phyloP scores from a whole-genome alignment of 2,797 vertebrate genomes.

The Thaleichthys pacificus region DNA sequence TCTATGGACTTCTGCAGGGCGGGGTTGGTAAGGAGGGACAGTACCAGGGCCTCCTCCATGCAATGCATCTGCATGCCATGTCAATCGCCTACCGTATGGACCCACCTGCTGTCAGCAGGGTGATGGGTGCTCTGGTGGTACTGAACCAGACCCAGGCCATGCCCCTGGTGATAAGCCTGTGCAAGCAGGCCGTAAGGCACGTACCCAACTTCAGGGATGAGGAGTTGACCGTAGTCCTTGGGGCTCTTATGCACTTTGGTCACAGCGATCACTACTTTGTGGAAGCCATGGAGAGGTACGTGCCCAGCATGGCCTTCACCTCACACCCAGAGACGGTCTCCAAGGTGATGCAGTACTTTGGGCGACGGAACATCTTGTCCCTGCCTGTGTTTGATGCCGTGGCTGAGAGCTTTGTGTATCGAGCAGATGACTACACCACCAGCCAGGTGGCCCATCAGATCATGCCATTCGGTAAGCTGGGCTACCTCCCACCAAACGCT shows the following conservation, averaged over 20 bases:
- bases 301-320: constrained; percentile 66
- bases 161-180: constrained; percentile 80
- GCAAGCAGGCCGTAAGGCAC: constrained; percentile 77
- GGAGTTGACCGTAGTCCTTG: constrained; percentile 80
- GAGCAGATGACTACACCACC: constrained; percentile 79
- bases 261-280: constrained; percentile 78
- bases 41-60: constrained; percentile 76
- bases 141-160: constrained; percentile 77
- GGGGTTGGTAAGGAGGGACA: constrained; percentile 54
- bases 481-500: constrained; percentile 84
- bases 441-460: constrained; percentile 80
- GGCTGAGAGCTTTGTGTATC: constrained; percentile 84
- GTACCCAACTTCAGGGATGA: constrained; percentile 77
- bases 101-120: constrained; percentile 65
- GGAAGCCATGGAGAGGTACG: constrained; percentile 75
- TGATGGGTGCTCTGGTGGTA: constrained; percentile 77
- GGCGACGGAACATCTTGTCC: constrained; percentile 79
- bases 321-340: constrained; percentile 76
- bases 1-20: constrained; percentile 79
- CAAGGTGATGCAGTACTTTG: constrained; percentile 82
- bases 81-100: constrained; percentile 65
- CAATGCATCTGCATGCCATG: constrained; percentile 75
- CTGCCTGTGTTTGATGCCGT: constrained; percentile 76
- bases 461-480: constrained; percentile 82
- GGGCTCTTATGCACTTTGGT: constrained; percentile 82